Evolutionary conservation across 1,140 invertebrate species (phyloP).

Genomic region (Tachypleus tridentatus): DNA sequence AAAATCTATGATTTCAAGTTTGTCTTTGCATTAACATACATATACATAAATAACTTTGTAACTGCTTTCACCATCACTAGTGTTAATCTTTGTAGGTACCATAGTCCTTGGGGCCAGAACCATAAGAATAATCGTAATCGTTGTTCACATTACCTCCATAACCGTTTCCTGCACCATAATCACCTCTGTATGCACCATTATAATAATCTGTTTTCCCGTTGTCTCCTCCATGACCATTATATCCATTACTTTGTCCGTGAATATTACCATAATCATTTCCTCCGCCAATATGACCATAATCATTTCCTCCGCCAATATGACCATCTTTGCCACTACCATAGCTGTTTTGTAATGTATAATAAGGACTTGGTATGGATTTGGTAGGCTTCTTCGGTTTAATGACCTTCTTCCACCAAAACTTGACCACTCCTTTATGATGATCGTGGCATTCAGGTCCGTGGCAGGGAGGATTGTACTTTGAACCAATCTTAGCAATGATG

Average conservation of each 20-base stretch:
- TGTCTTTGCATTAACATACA: no score
- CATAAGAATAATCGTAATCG: no score
- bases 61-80: no score
- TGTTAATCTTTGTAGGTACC: no score
- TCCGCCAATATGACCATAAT: not conserved
- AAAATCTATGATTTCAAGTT: no score
- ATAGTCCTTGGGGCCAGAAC: no score
- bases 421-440: constrained; percentile 16
- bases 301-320: not conserved
- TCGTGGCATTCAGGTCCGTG: constrained; percentile 18
- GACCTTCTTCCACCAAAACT: constrained; percentile 16
- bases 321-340: constrained; percentile 11
- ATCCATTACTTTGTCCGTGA: not conserved
- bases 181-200: no score
- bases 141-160: no score
- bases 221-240: constrained; percentile 14
- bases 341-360: not conserved
- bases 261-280: not conserved
- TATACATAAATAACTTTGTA: no score
- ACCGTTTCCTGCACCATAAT: no score
- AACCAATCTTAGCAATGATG: no score
- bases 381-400: constrained; percentile 4
- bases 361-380: no score
- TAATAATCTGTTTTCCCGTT: constrained; percentile 10
- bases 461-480: constrained; percentile 2